Percentiles rank a stretch among this genome's conserved stretches.
Conservation (phyloP, 92 coral and sea anemone species). For the Epizoanthus illoricatus region DNA sequence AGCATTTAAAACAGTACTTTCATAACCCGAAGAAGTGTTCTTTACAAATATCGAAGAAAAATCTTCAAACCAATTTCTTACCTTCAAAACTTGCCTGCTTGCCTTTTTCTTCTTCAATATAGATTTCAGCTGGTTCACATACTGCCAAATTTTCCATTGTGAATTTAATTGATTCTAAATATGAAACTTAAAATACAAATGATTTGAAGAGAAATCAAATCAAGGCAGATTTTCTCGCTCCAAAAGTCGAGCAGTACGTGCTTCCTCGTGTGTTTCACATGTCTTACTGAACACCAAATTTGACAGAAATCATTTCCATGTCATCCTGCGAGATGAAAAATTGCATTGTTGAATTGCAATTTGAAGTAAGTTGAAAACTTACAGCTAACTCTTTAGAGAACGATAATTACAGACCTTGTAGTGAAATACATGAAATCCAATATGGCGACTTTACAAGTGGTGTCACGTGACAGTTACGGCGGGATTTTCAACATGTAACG, state of each 20-base stretch:
- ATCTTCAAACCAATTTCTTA: constrained; percentile 3
- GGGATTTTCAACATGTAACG: constrained; percentile 19
- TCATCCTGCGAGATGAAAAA: not conserved
- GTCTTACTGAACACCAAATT: not conserved
- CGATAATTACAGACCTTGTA: constrained; percentile 26
- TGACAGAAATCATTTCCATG: not conserved
- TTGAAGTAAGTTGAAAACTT: not conserved
- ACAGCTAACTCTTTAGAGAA: not conserved
- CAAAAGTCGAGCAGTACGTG: not conserved
- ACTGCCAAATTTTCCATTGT: constrained; percentile 22
- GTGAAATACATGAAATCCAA: constrained; percentile 7
- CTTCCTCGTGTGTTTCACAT: constrained; percentile 18
- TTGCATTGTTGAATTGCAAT: not conserved
- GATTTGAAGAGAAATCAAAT: not conserved
- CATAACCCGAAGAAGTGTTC: too few relatives aligned
- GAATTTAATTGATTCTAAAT: not conserved
- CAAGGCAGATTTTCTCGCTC: not conserved
- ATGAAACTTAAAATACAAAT: too few relatives aligned
- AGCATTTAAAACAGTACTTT: too few relatives aligned
- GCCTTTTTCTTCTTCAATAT: constrained; percentile 15
- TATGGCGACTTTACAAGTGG: constrained; percentile 18
- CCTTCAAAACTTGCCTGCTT: constrained; percentile 1
- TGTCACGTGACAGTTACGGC: constrained; percentile 41
- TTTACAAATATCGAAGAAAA: too few relatives aligned
- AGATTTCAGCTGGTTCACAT: not conserved